Percentiles rank a stretch among this genome's conserved stretches.
Conservation (phyloP, 2,888 invertebrate genomes). For the Megamerina dolium region DNA sequence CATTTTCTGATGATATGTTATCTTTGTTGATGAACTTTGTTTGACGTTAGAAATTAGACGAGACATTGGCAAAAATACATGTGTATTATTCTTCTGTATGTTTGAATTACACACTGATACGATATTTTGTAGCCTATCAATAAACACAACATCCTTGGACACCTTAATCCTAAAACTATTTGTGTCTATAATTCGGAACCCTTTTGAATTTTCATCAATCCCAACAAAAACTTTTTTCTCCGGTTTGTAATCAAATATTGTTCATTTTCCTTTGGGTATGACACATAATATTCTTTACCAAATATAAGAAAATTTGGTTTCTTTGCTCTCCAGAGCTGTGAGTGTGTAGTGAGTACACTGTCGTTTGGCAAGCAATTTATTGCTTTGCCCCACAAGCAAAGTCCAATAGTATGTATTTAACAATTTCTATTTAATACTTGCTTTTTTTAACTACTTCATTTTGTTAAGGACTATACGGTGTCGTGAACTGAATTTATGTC, state of each 20-base stretch:
- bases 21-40: too few species aligned
- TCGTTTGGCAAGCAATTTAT: conserved; percentile 3
- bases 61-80: conserved; percentile 1
- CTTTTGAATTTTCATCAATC: conserved; percentile 6
- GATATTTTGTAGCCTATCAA: neutral
- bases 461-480: conserved; percentile 8
- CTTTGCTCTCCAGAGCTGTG: neutral
- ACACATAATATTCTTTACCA: neutral
- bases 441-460: conserved; percentile 10
- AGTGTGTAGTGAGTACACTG: conserved; percentile 1
- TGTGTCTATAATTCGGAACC: conserved; percentile 5
- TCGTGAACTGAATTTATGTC: conserved; percentile 4
- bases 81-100: neutral
- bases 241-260: conserved; percentile 1
- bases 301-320: neutral
- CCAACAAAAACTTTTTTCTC: conserved; percentile 5
- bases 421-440: neutral
- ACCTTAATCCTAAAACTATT: conserved; percentile 3
- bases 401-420: conserved; percentile 1
- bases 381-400: conserved; percentile 4
- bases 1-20: neutral
- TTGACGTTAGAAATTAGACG: too few species aligned
- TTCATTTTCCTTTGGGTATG: conserved; percentile 6
- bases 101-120: neutral
- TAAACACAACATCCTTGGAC: conserved; percentile 5